A percentile compares a stretch with the other conserved stretches of the same genome.
These are phyloP conservation scores for Micromesistius poutassou DNA, from an alignment of 2,797 vertebrate genomes.

Conservation along the genomic window DNA sequence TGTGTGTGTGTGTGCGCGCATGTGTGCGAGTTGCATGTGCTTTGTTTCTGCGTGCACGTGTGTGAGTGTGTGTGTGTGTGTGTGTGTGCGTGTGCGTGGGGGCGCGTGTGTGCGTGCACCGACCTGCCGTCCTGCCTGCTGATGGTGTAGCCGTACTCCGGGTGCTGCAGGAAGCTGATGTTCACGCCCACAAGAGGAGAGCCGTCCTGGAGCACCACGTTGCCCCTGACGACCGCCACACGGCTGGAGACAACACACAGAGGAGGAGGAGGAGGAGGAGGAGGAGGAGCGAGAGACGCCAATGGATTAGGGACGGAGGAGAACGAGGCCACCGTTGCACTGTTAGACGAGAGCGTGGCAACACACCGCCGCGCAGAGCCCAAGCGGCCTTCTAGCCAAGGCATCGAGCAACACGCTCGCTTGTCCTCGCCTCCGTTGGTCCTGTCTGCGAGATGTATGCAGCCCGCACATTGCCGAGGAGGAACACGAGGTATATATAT, in stretches of 20 bases:
- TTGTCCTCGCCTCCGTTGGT: too few relatives aligned
- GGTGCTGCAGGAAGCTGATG: constrained; percentile 90
- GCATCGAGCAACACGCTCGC: constrained; percentile 23
- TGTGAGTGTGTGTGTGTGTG: constrained; percentile 4
- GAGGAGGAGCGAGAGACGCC: not conserved
- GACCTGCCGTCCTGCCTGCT: constrained; percentile 95
- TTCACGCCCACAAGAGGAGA: constrained; percentile 93
- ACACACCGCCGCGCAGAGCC: too few relatives aligned
- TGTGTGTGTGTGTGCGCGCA: not conserved
- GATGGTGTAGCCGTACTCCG: constrained; percentile 91
- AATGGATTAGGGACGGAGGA: not conserved
- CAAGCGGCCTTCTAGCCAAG: constrained; percentile 53
- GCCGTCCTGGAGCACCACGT: constrained; percentile 84
- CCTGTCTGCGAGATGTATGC: not conserved
- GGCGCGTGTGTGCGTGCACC: constrained; percentile 4
- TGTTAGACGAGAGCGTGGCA: too few relatives aligned
- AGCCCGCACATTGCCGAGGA: constrained; percentile 46
- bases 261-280: too few relatives aligned
- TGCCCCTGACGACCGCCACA: constrained; percentile 88
- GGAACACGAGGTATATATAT: constrained; percentile 60
- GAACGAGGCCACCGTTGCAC: too few relatives aligned
- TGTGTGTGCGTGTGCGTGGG: constrained; percentile 10
- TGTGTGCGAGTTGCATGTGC: not conserved
- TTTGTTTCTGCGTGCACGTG: too few relatives aligned
- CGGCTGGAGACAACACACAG: constrained; percentile 70